phyloP scores from a whole-genome alignment of 1,140 invertebrate genomes.

The Drosophila arawakana region DNA sequence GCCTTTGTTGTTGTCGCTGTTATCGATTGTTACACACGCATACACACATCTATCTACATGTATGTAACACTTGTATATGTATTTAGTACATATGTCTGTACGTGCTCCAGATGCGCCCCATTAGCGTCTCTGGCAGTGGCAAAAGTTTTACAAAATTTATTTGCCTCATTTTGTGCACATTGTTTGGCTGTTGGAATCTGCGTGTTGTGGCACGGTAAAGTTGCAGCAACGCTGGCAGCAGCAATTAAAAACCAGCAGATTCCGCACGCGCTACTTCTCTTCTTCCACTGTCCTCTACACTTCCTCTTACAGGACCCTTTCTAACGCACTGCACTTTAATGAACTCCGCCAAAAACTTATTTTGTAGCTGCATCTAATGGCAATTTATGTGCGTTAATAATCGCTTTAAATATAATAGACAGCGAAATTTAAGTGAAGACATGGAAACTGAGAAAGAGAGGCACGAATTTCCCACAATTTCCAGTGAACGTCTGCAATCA shows the following conservation, averaged over 20 bases:
- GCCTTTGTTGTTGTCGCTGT: slow-evolving; percentile 19
- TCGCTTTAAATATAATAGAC: slow-evolving; percentile 34
- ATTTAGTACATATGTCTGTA: slow-evolving; percentile 22
- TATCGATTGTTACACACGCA: slow-evolving; percentile 60
- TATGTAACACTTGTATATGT: neutral
- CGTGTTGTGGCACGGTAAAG: slow-evolving; percentile 64
- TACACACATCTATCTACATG: neutral
- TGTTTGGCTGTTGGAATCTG: slow-evolving; percentile 70
- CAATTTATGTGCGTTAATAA: slow-evolving; percentile 78
- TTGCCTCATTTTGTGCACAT: slow-evolving; percentile 76
- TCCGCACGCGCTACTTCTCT: neutral
- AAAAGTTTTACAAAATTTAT: slow-evolving; percentile 55
- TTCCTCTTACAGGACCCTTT: neutral
- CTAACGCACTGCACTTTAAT: slow-evolving; percentile 70
- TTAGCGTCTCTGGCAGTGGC: slow-evolving; percentile 35
- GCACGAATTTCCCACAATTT: slow-evolving; percentile 58
- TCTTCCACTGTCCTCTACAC: no score
- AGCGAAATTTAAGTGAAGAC: slow-evolving; percentile 10
- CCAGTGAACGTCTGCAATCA: slow-evolving; percentile 52
- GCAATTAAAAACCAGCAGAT: slow-evolving; percentile 66
- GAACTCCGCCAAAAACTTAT: slow-evolving; percentile 50
- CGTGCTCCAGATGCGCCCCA: slow-evolving; percentile 50
- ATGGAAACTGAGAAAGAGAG: neutral
- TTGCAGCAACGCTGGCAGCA: slow-evolving; percentile 74
- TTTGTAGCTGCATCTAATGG: slow-evolving; percentile 57